Base-by-base conservation (phyloP, 2,113 vertebrate genomes). In the Apaloderma vittatum region DNA sequence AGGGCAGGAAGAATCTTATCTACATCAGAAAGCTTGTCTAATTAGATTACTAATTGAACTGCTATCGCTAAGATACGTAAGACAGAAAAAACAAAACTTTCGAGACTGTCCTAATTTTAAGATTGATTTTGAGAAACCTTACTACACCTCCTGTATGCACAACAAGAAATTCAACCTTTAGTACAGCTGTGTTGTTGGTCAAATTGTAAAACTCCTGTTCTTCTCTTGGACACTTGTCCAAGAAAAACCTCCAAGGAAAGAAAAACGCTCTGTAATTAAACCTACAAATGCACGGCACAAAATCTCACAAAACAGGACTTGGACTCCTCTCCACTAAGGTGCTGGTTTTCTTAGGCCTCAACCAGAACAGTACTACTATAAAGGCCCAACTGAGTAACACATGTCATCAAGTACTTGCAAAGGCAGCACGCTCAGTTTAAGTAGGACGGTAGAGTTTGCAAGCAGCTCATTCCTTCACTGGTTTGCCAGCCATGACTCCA, bases 201-300 rank as follows among this genome's bases (percentile, higher is more conserved):
- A 26, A 9, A 26, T 22, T 45, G 63, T 15, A 61, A 51, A 15
- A 36, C 5, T 18, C 45, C 16, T 5, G 18, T 18, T 71, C 59
- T 26, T 90, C 18, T 29, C 43, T 67, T 8, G 30, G 11, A 29
- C 21, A 63, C 34, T 11, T 34, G 19, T 11, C 22, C 19, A 62
- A 72, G 8, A 46, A 62, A 43, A 62, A 40, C 19, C 26, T 36
- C 29, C 76, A 68, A 12, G 13, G 68, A 51, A 30, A 58, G 3
- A 43, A 7, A 40, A 40, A 40, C 37, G 11, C 37, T 8, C 37
- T 40, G 11, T 40, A 40, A 40, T 40, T 40, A 40, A 40, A 40
- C 37, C 21, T 34, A 43, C 23, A 66, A 61, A 75, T 0, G 0
- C 21, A 74, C 11, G 71, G 58, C n/a, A 45, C 16, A 32, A 40